A percentile compares a stretch with the other conserved stretches of the same genome.
These are phyloP conservation scores for Andrena bicolor DNA, from an alignment of 2,888 invertebrate species.

Conservation along the genomic window DNA sequence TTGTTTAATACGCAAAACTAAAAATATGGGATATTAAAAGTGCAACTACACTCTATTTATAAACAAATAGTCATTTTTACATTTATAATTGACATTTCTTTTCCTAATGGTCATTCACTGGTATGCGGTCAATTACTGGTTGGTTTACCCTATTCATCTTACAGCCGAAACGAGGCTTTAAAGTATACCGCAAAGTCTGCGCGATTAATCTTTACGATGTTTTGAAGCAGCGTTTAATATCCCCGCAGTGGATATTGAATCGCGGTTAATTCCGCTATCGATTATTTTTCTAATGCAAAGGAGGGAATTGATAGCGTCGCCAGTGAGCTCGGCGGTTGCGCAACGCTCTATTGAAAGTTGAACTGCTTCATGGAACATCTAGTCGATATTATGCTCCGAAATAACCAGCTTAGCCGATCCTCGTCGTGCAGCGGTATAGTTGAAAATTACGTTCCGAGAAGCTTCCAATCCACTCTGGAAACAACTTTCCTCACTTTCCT, in stretches of 20 bases:
- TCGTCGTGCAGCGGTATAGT: not conserved
- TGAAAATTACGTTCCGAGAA: conserved; percentile 1
- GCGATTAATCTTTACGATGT: not conserved
- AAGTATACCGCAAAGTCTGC: not conserved
- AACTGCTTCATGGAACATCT: not conserved
- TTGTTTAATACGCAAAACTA: no score
- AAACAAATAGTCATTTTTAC: no score
- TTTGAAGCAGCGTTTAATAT: no score
- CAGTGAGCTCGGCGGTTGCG: not conserved
- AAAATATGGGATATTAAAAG: no score
- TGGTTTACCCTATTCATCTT: no score
- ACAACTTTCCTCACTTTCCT: not conserved
- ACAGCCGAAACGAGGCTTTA: no score
- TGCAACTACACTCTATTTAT: no score
- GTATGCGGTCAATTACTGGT: no score
- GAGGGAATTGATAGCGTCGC: not conserved
- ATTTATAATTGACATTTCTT: no score
- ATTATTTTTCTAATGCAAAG: not conserved
- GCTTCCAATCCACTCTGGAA: not conserved
- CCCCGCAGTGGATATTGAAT: not conserved
- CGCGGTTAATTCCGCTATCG: not conserved
- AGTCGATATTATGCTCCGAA: not conserved
- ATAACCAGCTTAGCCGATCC: not conserved
- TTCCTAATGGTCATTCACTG: no score
- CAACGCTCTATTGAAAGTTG: not conserved